Percentiles rank a stretch among this genome's conserved stretches.
Evolutionary conservation across 2,113 vertebrate species (phyloP).

Genomic region (Eira barbara): DNA sequence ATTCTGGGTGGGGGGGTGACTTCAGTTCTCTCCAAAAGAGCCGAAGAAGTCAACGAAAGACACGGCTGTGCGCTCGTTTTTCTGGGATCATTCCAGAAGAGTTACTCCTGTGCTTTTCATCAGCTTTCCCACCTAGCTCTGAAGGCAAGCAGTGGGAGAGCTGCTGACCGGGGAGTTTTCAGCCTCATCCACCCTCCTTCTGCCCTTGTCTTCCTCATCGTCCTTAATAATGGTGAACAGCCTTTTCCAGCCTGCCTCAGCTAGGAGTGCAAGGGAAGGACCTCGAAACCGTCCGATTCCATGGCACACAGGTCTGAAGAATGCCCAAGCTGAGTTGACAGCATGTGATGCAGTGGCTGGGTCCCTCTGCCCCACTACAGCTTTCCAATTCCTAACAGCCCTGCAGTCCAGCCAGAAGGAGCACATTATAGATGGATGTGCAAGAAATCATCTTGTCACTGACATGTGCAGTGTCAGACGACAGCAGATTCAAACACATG

Average conservation of each 20-base stretch:
- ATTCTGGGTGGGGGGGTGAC: neutral
- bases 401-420: neutral
- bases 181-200: neutral
- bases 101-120: neutral
- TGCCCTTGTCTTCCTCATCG: neutral
- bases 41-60: neutral
- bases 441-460: neutral
- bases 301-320: neutral
- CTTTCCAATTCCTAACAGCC: neutral
- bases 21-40: neutral
- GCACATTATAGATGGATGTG: neutral
- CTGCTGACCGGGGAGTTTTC: neutral
- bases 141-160: neutral
- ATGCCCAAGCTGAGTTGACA: neutral
- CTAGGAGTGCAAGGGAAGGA: neutral
- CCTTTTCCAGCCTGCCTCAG: neutral
- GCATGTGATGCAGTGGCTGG: accelerated
- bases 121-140: neutral
- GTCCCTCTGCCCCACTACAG: neutral
- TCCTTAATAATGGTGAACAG: neutral
- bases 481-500: neutral
- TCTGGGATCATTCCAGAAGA: neutral
- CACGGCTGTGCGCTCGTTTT: neutral
- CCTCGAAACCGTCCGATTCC: neutral
- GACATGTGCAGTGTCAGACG: neutral